These are phyloP conservation scores for Asarcornis scutulata DNA, from an alignment of 2,113 vertebrate genomes.

Conservation along the genomic window DNA sequence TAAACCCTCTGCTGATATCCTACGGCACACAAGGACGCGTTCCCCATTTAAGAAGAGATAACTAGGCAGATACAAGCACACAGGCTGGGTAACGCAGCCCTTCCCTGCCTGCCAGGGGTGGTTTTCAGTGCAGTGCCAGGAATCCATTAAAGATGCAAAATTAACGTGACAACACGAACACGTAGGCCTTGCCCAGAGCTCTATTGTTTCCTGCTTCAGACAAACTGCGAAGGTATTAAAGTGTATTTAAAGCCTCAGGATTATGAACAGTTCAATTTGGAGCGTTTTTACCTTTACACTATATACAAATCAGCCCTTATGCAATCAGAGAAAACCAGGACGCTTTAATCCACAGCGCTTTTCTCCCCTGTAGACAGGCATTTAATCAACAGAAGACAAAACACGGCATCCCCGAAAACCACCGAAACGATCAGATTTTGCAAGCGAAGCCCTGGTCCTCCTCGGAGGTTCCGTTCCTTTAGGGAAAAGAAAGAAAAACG, in stretches of 20 bases:
- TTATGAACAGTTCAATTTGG: neutral
- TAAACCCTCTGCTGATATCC: neutral
- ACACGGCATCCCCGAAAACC: neutral
- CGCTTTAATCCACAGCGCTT: neutral
- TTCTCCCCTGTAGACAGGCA: neutral
- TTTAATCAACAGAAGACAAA: constrained; percentile 37
- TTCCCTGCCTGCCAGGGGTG: neutral
- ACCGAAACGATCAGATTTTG: neutral
- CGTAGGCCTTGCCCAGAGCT: neutral
- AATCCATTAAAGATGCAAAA: neutral
- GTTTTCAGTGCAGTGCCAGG: neutral
- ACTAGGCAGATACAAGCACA: neutral
- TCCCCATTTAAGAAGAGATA: neutral
- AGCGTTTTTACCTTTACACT: neutral
- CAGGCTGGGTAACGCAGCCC: neutral
- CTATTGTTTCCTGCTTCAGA: neutral
- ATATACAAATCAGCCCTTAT: neutral
- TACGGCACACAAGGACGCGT: neutral
- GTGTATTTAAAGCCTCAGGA: neutral
- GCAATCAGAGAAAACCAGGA: neutral
- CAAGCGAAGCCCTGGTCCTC: neutral
- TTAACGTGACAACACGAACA: neutral
- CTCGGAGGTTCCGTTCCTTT: neutral
- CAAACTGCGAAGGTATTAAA: neutral
- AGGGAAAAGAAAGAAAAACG: neutral